Percentiles rank a stretch among this genome's conserved stretches.
Conservation (phyloP, 2,113 vertebrate genomes). For the Cepphus grylle region DNA sequence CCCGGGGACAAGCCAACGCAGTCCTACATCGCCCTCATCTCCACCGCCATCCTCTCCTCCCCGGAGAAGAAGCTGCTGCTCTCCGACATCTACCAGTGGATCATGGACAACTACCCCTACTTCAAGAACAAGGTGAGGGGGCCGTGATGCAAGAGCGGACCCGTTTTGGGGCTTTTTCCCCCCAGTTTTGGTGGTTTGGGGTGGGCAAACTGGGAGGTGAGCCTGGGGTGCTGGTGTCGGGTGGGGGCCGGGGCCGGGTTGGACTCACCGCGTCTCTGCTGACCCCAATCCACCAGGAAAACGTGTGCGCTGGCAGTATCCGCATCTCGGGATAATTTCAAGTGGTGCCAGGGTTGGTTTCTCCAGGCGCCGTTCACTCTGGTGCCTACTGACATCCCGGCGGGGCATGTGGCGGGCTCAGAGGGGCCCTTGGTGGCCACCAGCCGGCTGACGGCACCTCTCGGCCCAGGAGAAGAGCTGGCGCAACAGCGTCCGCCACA, state of each 20-base stretch:
- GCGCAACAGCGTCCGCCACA: conserved; percentile 84
- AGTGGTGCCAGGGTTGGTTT: rapidly evolving
- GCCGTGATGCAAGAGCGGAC: rapidly evolving
- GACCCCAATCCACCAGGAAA: rapidly evolving
- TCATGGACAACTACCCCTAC: conserved; percentile 85
- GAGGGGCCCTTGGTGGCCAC: rapidly evolving
- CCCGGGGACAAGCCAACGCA: conserved; percentile 75
- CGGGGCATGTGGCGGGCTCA: rapidly evolving
- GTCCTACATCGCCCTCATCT: conserved; percentile 85
- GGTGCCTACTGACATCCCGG: not conserved
- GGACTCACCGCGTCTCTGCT: rapidly evolving
- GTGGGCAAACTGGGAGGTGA: not conserved
- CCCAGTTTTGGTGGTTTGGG: rapidly evolving
- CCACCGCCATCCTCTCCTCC: conserved; percentile 81
- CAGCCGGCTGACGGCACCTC: not conserved
- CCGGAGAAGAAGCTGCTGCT: conserved; percentile 82
- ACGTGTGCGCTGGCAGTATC: rapidly evolving
- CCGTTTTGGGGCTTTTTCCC: rapidly evolving
- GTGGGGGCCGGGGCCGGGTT: not conserved
- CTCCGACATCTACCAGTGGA: conserved; percentile 88
- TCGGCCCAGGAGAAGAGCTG: conserved; percentile 81
- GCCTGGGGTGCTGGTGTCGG: rapidly evolving
- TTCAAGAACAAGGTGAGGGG: conserved; percentile 83
- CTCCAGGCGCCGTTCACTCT: not conserved
- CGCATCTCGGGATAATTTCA: rapidly evolving